Percentiles rank a stretch among this genome's conserved stretches.
Evolutionary conservation across 2,888 invertebrate species (phyloP).

Genomic region (Silvanus unidentatus): DNA sequence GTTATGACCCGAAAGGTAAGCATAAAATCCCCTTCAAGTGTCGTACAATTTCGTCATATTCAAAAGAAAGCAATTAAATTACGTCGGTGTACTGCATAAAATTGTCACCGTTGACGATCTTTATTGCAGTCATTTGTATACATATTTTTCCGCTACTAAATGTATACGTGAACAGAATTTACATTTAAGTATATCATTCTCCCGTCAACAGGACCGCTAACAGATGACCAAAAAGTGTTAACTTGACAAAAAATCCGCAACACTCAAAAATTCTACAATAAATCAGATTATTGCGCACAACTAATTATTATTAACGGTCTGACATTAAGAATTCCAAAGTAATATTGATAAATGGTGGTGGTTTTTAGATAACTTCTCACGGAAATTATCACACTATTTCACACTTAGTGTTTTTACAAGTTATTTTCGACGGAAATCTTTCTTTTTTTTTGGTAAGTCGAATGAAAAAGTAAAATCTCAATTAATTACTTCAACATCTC

Average conservation of each 20-base stretch:
- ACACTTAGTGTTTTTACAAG: too few relatives aligned
- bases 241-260: not conserved
- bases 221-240: constrained; percentile 11
- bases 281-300: constrained; percentile 19
- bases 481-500: too few relatives aligned
- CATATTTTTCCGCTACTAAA: constrained; percentile 8
- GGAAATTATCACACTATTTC: too few relatives aligned
- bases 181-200: constrained; percentile 7
- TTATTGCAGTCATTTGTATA: constrained; percentile 13
- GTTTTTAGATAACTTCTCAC: too few relatives aligned
- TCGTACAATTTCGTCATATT: too few relatives aligned
- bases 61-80: too few relatives aligned
- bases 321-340: too few relatives aligned
- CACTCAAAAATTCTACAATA: constrained; percentile 13
- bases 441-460: too few relatives aligned
- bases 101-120: not conserved
- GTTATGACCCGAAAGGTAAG: constrained; percentile 86
- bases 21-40: not conserved
- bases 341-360: too few relatives aligned
- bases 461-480: too few relatives aligned
- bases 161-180: constrained; percentile 7
- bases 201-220: constrained; percentile 8
- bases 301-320: constrained; percentile 23
- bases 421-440: too few relatives aligned
- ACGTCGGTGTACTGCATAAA: too few relatives aligned